Conservation (phyloP, 1,140 invertebrate genomes). For the Bombus huntii region DNA sequence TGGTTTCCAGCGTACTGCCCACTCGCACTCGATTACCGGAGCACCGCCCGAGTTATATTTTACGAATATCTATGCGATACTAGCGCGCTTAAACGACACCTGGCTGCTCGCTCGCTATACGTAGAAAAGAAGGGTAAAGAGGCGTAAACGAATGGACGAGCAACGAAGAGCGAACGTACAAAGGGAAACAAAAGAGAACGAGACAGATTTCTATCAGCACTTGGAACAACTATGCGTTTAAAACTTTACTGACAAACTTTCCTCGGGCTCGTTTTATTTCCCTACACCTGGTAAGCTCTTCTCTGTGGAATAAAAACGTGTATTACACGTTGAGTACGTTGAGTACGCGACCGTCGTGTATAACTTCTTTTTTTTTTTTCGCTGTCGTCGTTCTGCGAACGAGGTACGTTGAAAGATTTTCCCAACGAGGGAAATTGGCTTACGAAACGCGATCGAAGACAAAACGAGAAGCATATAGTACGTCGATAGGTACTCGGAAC, state of each 20-base stretch:
- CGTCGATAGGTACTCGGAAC: background rate
- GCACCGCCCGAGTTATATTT: slow-evolving; percentile 56
- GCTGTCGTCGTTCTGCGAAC: slow-evolving; percentile 6
- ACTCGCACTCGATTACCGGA: slow-evolving; percentile 40
- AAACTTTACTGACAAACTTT: slow-evolving; percentile 33
- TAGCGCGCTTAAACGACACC: slow-evolving; percentile 11
- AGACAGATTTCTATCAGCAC: slow-evolving; percentile 29
- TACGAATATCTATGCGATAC: slow-evolving; percentile 23
- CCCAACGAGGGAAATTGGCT: background rate
- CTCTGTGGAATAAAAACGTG: background rate
- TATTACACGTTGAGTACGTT: background rate
- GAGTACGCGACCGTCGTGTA: background rate
- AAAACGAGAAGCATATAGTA: background rate
- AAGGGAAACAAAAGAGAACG: background rate
- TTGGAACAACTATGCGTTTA: slow-evolving; percentile 24
- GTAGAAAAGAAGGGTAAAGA: background rate
- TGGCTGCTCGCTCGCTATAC: background rate
- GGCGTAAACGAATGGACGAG: background rate
- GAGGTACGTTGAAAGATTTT: background rate
- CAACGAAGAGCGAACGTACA: no score
- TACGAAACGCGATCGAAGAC: background rate
- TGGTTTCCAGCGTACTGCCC: slow-evolving; percentile 51
- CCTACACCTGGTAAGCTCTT: background rate
- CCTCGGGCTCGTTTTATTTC: background rate
- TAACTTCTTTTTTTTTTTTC: background rate